Base-by-base conservation (phyloP, 2,888 invertebrate genomes). In the Thereva nobilitata region DNA sequence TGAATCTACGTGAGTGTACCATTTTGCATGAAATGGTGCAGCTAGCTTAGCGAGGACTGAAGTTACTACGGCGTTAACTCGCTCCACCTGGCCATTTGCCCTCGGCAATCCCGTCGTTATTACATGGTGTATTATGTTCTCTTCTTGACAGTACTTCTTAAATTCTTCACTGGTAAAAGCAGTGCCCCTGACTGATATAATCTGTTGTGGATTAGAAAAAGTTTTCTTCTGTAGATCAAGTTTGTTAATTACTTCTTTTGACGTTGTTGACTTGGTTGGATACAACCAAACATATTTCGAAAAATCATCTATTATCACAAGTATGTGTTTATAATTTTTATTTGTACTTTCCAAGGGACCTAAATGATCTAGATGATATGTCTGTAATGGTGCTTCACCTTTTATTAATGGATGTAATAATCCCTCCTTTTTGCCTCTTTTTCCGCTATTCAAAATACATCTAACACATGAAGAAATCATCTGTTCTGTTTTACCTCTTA, bases 291-390 rank as follows among this genome's bases (percentile, higher is more conserved):
- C 7, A 4, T 37, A 37, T 9, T 53, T 53, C 1, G 53, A n/a
- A 3, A 53, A 53, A 8, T 9, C 5, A 50, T 50, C 23, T 12
- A 50, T 12, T 4, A 50, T 12, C n/a, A 12, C 50, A 8, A 23
- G 3, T 44, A 44, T 44, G 10, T 44, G 44, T 1, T 44, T 44
- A 7, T 44, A 44, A 72, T 72, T 77, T 77, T 61, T 61, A 47
- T 47, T 4, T 4, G 56, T 56, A 3, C 49, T 49, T 12, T 57
- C 57, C 8, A 57, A n/a, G 4, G 57, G 57, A 34, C 23, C 49
- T 3, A 49, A 23, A 49, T 9, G n/a, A 12, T 38, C 59, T 4
- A 61, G 5, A n/a, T 61, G 59, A n/a, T 44, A 59, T 1, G 59
- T 59, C 5, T 59, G 38, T 9, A 59, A 34, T n/a, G 49, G 49